These are phyloP conservation scores for Ceratothoa steindachneri DNA, from an alignment of 2,888 invertebrate genomes.

Conservation along the genomic window DNA sequence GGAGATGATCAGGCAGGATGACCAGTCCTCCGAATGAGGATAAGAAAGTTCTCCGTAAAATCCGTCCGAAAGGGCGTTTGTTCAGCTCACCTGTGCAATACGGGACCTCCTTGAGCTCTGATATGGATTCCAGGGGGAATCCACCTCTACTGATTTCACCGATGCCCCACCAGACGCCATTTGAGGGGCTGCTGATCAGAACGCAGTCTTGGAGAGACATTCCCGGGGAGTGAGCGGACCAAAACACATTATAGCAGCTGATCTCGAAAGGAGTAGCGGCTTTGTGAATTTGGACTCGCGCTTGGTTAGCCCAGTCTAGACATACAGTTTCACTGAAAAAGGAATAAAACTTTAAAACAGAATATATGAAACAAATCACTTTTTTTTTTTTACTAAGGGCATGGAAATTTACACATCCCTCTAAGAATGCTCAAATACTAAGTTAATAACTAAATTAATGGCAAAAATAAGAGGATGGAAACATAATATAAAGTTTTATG, in stretches of 20 bases:
- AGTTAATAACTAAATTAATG: no score
- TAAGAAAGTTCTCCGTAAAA: constrained; percentile 31
- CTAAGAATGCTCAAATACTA: no score
- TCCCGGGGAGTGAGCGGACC: constrained; percentile 22
- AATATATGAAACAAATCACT: no score
- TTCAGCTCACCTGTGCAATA: constrained; percentile 35
- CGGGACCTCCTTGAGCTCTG: constrained; percentile 5
- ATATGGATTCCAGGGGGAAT: constrained; percentile 25
- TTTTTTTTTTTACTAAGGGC: no score
- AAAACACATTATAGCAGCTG: constrained; percentile 41
- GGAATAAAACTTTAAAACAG: no score
- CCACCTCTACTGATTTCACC: constrained; percentile 40
- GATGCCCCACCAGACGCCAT: constrained; percentile 41
- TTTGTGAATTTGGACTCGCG: constrained; percentile 34
- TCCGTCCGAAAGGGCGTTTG: constrained; percentile 28
- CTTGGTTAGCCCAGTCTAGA: constrained; percentile 32
- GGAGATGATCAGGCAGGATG: constrained; percentile 23
- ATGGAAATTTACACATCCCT: no score
- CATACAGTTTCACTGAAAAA: constrained; percentile 28
- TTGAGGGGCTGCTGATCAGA: neutral
- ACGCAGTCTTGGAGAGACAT: constrained; percentile 37
- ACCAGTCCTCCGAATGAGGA: constrained; percentile 33
- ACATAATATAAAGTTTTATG: no score
- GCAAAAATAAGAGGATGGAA: no score
- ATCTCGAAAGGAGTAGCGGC: constrained; percentile 19